Evolutionary conservation across 2,797 vertebrate species (phyloP), one percentile per base, ranked within the genome.

Genomic region (Pelochelys cantorii): DNA sequence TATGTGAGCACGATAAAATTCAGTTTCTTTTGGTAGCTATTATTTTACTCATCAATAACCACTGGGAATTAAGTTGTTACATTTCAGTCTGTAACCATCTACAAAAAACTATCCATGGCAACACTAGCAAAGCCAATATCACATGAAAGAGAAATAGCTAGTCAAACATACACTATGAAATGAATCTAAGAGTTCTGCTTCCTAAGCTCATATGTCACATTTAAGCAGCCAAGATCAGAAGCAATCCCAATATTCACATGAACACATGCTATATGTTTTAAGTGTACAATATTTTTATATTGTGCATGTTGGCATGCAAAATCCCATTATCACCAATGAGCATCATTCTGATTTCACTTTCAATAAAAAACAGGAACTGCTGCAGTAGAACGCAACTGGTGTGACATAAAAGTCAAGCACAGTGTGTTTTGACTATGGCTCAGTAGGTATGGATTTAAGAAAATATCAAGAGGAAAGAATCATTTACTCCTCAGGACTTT

Each of bases 391-490:
- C 90, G 83, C 71, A 29, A 84, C 25, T n/a, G 37, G 48, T n/a
- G 11, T 79, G 8, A 48, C 29, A 78, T 5, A 62, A 56, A 82
- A 42, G 85, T n/a, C 71, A 93, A 82, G 31, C 1, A 3, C 37
- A 68, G 17, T 79, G 83, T 57, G 11, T 13, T 75, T 27, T 56
- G 34, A 90, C 20, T 34, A 55, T 25, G n/a, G 56, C 34, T 89
- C 78, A 18, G 1, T 18, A 71, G 83, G 86, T 92, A 20, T 77
- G n/a, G n/a, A 56, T 57, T 57, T 88, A 27, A 82, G 57, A 77
- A 86, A 93, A 62, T 79, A 57, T 34, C 52, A 87, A 90, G 23
- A 68, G 78, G 75, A 86, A 90, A 90, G 83, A 86, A 48, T 53
- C 13, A 11, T 86, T 93, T 90, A 85, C 13, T 31, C 48, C 87